Percentiles rank a stretch among this genome's conserved stretches.
These are phyloP conservation scores for Cecidostiba fungosa DNA, from an alignment of 2,888 invertebrate species.

Conservation along the genomic window DNA sequence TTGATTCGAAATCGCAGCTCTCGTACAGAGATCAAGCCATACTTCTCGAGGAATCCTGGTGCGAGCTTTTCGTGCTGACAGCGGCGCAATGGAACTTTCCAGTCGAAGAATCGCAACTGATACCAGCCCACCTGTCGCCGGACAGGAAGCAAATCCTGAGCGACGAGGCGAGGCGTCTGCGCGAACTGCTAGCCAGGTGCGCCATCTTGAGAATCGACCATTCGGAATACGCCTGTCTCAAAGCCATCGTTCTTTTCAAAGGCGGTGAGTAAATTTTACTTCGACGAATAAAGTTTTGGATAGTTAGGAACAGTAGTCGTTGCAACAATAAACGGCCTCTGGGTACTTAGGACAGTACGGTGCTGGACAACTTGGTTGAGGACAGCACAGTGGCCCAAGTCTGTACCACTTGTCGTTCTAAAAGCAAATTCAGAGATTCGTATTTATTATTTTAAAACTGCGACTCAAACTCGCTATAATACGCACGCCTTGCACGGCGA, in stretches of 20 bases:
- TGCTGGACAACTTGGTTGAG: constrained; percentile 57
- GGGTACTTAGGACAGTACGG: constrained; percentile 11
- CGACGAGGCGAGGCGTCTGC: constrained; percentile 83
- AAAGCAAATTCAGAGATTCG: background rate
- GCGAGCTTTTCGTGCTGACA: constrained; percentile 90
- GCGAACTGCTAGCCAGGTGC: constrained; percentile 86
- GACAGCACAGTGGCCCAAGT: constrained; percentile 48
- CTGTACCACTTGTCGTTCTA: constrained; percentile 62
- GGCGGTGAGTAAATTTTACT: constrained; percentile 82
- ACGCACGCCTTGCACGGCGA: constrained; percentile 71
- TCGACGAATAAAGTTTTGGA: background rate
- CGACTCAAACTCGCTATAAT: background rate
- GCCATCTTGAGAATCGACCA: constrained; percentile 87
- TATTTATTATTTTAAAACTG: background rate
- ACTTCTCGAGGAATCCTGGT: constrained; percentile 90
- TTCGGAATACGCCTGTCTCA: constrained; percentile 92
- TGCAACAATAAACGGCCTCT: background rate
- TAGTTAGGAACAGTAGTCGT: background rate
- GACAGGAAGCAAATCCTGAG: constrained; percentile 82
- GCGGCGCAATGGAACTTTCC: constrained; percentile 91
- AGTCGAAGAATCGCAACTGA: constrained; percentile 83
- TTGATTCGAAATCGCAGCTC: constrained; percentile 82
- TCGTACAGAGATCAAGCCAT: constrained; percentile 87
- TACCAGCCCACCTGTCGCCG: constrained; percentile 80
- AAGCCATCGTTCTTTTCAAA: constrained; percentile 90